Conservation (phyloP, 30 jellyfish, hydroid and myxozoan species). For the Aurelia coerulea region DNA sequence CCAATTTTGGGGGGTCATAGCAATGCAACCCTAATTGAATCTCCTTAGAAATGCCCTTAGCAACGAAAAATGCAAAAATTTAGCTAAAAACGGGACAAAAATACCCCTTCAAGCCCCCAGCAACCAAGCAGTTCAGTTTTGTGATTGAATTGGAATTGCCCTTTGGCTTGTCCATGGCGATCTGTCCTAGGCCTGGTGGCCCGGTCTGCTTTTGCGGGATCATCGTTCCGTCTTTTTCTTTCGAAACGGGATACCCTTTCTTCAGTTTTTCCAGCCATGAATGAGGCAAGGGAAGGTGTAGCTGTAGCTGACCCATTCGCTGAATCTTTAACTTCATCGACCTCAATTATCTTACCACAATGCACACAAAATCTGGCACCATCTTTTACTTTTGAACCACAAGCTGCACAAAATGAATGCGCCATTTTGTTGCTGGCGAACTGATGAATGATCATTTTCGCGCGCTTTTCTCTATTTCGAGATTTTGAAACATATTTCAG, state of each 20-base stretch:
- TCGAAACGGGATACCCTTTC: conserved; percentile 5
- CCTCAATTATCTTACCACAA: neutral
- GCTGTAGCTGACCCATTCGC: neutral
- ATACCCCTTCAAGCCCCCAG: no score
- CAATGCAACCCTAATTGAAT: no score
- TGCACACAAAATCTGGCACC: neutral
- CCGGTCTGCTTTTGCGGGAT: conserved; percentile 1
- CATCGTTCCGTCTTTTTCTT: conserved; percentile 2
- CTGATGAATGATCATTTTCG: neutral
- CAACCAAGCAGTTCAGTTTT: no score
- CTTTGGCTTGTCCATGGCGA: conserved; percentile 3
- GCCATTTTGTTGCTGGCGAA: neutral
- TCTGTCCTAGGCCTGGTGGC: conserved; percentile 2
- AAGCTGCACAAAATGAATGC: neutral
- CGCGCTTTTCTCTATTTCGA: neutral
- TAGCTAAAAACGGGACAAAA: no score
- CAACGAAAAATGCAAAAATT: no score
- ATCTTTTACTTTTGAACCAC: conserved; percentile 2
- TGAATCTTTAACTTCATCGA: neutral
- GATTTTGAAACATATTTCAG: no score
- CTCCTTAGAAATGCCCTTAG: no score
- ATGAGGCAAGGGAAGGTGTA: neutral
- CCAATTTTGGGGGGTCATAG: no score
- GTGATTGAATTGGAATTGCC: no score
- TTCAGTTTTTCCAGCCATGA: no score